Conservation (phyloP, 2,797 vertebrate species). For the Coregonus suidteri region DNA sequence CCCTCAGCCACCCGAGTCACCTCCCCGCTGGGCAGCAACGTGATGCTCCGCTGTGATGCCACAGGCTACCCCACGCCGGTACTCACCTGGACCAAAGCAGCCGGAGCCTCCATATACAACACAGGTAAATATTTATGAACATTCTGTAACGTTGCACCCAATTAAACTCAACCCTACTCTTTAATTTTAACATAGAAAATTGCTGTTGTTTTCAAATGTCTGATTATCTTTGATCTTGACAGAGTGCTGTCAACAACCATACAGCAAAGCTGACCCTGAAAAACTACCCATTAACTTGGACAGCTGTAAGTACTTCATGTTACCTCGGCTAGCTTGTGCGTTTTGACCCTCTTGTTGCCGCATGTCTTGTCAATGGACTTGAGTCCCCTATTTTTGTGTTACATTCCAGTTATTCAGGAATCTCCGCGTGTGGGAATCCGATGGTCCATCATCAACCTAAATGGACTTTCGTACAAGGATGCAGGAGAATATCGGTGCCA, state of each 20-base stretch:
- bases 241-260: constrained; percentile 66
- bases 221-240: constrained; percentile 23
- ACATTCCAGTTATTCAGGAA: constrained; percentile 86
- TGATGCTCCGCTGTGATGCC: constrained; percentile 88
- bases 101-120: constrained; percentile 71
- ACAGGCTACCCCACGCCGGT: constrained; percentile 88
- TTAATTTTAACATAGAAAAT: background rate
- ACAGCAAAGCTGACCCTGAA: constrained; percentile 44
- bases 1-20: constrained; percentile 87
- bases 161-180: constrained; percentile 74
- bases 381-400: constrained; percentile 13
- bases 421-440: constrained; percentile 86
- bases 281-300: constrained; percentile 63
- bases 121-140: constrained; percentile 72
- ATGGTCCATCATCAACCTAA: constrained; percentile 91
- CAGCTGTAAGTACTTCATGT: constrained; percentile 56
- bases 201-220: constrained; percentile 4
- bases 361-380: background rate
- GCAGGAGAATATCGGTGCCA: constrained; percentile 91
- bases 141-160: constrained; percentile 25
- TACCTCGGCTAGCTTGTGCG: background rate
- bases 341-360: background rate
- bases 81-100: constrained; percentile 84
- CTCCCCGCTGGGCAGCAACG: constrained; percentile 85
- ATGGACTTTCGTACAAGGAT: constrained; percentile 85